Base-by-base conservation (phyloP, 1,140 invertebrate species). In the Drosophila bifasciata region DNA sequence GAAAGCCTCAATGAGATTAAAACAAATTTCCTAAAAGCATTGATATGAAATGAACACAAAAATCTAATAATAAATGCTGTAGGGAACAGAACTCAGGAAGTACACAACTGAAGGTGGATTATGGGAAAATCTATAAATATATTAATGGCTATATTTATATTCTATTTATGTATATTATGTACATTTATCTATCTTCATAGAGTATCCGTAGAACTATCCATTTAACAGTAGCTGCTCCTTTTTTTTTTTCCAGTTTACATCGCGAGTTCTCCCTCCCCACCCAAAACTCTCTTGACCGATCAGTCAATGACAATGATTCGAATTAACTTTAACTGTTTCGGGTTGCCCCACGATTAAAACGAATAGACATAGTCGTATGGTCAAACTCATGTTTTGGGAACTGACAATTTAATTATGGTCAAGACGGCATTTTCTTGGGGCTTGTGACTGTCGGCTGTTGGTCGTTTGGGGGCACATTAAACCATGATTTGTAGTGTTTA, bases 351-450 rank as follows among this genome's bases (percentile, higher is more conserved):
- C 8, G 8, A 9, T 28, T 25, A 25, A 36, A 11, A 32, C 11
- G n/a, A 17, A 23, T n/a, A 70, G 19, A 21, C 19, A 21, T 21
- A 21, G 3, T 21, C 19, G 19, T 50, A 44, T 69, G 58, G 58
- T 70, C 64, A 58, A 50, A 69, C 45, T 61, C 55, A 59, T 59
- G 67, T 46, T 46, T 74, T 59, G 59, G 46, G 52, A 69, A 51
- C 69, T 84, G 79, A 84, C 71, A 85, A 67, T 57, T 79, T 85
- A 83, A 83, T 83, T 85, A 79, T 58, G 63, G 55, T 15, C 49
- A 51, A 36, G 11, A 51, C 11, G 15, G 55, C 67, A 50, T 50
- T 72, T 62, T 59, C 52, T 51, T 39, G 36, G 45, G 28, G 67
- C 52, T 74, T 57, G 28, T 45, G 16, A n/a, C 32, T 74, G 64